Evolutionary conservation across 2,113 vertebrate genomes (phyloP), one percentile per base, ranked within the genome.

Genomic region (Calyptommatus sinebrachiatus): DNA sequence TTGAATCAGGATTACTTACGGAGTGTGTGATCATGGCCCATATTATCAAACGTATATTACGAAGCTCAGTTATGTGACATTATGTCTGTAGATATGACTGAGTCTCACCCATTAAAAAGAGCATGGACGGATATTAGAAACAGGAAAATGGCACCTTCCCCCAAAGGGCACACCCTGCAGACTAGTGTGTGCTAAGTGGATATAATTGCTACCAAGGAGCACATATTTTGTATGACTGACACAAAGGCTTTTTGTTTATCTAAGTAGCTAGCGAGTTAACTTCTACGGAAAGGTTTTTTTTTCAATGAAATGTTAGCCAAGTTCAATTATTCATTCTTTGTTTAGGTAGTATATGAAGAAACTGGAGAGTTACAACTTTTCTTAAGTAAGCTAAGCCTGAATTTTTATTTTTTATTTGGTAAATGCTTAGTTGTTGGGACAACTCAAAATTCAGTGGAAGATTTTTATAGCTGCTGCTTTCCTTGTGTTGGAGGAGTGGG

Each of bases 341-440:
- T 86, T 85, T 84, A 73, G 22, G 1, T 60, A 73, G 31, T 26
- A 26, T 45, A 45, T 83, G 83, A 72, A 79, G 50, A 85, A 88
- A 76, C 57, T 18, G 66, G 8, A 82, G 84, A 24, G 21, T 68
- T 88, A 48, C 50, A 11, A 21, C 86, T 74, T 87, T 83, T 70
- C 77, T 76, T 83, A 28, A 31, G 53, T 71, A 77, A 67, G 5
- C 24, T 73, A 60, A 86, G 46, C 31, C 67, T 85, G 77, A 46
- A 89, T 41, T 41, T 41, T 88, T 88, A 87, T 60, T 41, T 41
- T 41, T 88, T 88, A 87, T 60, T 76, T 16, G 85, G 28, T 83
- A 71, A 77, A 73, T 80, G 78, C 28, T 50, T 80, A 81, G 24
- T 84, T 85, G 71, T 28, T 6, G 78, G 12, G 62, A 68, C 4